Evolutionary conservation across 2,797 vertebrate species (phyloP).

Genomic region (Aeoliscus strigatus): DNA sequence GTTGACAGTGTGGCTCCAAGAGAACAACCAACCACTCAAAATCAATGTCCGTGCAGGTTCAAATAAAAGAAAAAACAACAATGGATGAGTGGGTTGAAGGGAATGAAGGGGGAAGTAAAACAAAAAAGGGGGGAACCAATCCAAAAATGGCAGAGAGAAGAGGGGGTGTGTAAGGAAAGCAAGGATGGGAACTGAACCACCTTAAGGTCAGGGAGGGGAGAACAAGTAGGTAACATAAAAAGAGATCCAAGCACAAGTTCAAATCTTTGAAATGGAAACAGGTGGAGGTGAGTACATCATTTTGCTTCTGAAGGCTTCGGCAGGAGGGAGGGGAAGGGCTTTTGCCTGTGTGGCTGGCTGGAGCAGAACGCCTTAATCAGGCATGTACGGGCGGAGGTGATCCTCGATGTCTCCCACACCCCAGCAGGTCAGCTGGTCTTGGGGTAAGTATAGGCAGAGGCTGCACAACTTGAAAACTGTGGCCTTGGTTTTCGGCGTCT

Average conservation of each 20-base stretch:
- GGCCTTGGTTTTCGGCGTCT: slow-evolving; percentile 99
- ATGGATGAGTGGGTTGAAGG: slow-evolving; percentile 59
- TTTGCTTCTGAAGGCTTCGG: slow-evolving; percentile 83
- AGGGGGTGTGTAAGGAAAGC: slow-evolving; percentile 45
- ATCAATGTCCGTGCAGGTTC: slow-evolving; percentile 82
- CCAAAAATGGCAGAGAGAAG: slow-evolving; percentile 60
- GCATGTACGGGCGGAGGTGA: slow-evolving; percentile 97
- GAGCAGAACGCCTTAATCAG: slow-evolving; percentile 84
- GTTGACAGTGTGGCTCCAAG: slow-evolving; percentile 74
- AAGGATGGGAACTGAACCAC: slow-evolving; percentile 66
- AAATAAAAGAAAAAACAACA: slow-evolving; percentile 71
- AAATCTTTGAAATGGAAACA: slow-evolving; percentile 85
- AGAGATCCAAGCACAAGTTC: slow-evolving; percentile 98
- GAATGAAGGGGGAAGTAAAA: slow-evolving; percentile 41
- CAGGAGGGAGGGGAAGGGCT: slow-evolving; percentile 61
- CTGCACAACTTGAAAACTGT: slow-evolving; percentile 99
- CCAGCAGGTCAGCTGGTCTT: slow-evolving; percentile 99
- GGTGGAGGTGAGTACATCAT: slow-evolving; percentile 87
- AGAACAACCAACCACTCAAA: slow-evolving; percentile 79
- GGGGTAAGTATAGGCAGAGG: slow-evolving; percentile 98
- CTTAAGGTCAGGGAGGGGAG: slow-evolving; percentile 56
- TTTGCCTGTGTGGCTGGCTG: slow-evolving; percentile 83
- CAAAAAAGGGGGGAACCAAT: slow-evolving; percentile 43
- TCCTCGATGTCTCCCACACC: slow-evolving; percentile 97
- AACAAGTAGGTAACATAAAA: slow-evolving; percentile 57